A percentile compares a stretch with the other conserved stretches of the same genome.
These are phyloP conservation scores for Mongoloraphidia duomilia DNA, from an alignment of 2,888 invertebrate genomes.

Conservation along the genomic window DNA sequence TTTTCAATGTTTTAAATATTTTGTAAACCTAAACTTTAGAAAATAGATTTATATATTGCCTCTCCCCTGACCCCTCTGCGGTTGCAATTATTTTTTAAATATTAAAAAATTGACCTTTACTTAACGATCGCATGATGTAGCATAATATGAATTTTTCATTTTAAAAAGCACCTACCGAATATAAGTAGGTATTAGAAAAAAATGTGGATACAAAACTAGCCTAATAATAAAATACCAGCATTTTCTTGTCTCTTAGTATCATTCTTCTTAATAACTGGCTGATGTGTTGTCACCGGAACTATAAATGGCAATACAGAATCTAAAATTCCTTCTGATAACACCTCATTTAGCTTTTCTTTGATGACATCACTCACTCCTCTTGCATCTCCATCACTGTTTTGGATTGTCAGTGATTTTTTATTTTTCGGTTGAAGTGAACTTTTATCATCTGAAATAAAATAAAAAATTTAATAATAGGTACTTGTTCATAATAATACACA, in stretches of 20 bases:
- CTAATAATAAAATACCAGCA: not conserved
- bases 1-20: conserved; percentile 8
- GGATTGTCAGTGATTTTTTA: not conserved
- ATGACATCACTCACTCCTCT: conserved; percentile 14
- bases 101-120: no score
- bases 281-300: conserved; percentile 37
- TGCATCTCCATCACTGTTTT: not conserved
- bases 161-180: no score
- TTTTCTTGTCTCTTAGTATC: conserved; percentile 12
- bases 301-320: conserved; percentile 72
- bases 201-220: no score
- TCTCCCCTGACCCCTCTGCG: no score
- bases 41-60: no score
- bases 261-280: conserved; percentile 40
- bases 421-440: not conserved
- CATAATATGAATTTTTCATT: no score
- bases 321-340: conserved; percentile 66
- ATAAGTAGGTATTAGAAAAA: no score
- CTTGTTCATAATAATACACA: not conserved
- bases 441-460: not conserved
- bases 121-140: no score
- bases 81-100: no score
- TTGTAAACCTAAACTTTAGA: no score
- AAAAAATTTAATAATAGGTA: not conserved
- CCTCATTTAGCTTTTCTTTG: conserved; percentile 31